Percentiles rank a stretch among this genome's conserved stretches.
Evolutionary conservation across 2,797 vertebrate species (phyloP).

Genomic region (Gadopsis bispinosus): DNA sequence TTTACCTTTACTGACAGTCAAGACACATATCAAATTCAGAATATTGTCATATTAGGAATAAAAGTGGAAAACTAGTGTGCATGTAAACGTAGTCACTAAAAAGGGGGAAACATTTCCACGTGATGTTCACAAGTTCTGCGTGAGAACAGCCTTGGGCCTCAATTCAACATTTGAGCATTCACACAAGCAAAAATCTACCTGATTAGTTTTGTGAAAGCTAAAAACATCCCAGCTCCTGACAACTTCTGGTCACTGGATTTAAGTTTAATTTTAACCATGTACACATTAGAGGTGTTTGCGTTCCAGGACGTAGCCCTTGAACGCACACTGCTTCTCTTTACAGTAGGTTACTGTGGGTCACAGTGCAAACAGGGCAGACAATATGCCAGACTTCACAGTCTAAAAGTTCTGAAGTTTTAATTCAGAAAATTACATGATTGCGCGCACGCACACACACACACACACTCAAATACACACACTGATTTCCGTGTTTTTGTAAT

Average conservation of each 20-base stretch:
- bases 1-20: no score
- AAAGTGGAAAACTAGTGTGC: no score
- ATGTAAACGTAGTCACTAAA: no score
- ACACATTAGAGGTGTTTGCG: not conserved
- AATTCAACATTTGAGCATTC: not conserved
- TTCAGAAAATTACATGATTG: constrained; percentile 18
- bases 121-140: not conserved
- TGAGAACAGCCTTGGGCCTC: not conserved
- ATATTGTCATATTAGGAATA: no score
- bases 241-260: not conserved
- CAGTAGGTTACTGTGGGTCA: not conserved
- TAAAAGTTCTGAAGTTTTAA: not conserved
- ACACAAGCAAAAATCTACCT: not conserved
- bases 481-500: constrained; percentile 43
- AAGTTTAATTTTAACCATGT: not conserved
- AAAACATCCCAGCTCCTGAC: not conserved
- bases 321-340: not conserved
- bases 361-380: not conserved
- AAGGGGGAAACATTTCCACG: not conserved
- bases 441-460: constrained; percentile 1
- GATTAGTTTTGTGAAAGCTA: not conserved
- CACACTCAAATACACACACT: constrained; percentile 24
- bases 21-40: no score
- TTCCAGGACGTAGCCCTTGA: not conserved
- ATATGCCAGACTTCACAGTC: not conserved